Percentiles rank a stretch among this genome's conserved stretches.
These are phyloP conservation scores for Tethea ocularis DNA, from an alignment of 2,888 invertebrate genomes.

Conservation along the genomic window DNA sequence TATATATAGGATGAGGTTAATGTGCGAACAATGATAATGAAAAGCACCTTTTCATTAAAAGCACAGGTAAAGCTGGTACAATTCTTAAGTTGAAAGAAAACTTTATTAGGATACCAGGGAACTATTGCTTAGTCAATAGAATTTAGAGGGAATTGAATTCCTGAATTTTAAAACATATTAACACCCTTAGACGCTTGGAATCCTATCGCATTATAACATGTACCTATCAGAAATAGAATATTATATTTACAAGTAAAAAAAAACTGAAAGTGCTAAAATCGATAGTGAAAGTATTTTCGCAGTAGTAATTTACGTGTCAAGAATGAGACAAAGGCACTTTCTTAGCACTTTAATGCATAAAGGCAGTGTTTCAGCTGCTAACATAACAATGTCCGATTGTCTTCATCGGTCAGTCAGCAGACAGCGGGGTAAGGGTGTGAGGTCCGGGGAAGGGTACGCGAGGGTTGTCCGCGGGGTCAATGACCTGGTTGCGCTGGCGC, in stretches of 20 bases:
- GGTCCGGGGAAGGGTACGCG: not conserved
- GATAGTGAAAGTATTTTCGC: slow-evolving; percentile 7
- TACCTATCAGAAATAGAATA: not conserved
- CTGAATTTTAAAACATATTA: no score
- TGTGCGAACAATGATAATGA: not conserved
- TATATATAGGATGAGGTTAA: not conserved
- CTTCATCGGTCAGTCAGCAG: slow-evolving; percentile 11
- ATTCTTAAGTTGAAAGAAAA: no score
- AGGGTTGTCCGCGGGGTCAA: slow-evolving; percentile 34
- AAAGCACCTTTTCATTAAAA: no score
- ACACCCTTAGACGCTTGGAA: no score
- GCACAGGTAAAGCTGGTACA: no score
- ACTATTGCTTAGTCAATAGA: no score
- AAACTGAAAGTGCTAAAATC: not conserved
- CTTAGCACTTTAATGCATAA: slow-evolving; percentile 34
- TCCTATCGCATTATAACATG: no score
- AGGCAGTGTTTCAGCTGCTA: slow-evolving; percentile 38
- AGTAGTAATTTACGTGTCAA: slow-evolving; percentile 30
- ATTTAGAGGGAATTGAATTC: no score
- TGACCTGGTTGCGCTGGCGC: slow-evolving; percentile 44
- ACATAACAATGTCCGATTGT: slow-evolving; percentile 44
- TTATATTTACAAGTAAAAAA: not conserved
- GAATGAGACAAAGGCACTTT: slow-evolving; percentile 29
- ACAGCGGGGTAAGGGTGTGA: slow-evolving; percentile 14
- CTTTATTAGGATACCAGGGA: no score